These are phyloP conservation scores for Pyrrhosoma nymphula DNA, from an alignment of 2,888 invertebrate species.

Conservation along the genomic window DNA sequence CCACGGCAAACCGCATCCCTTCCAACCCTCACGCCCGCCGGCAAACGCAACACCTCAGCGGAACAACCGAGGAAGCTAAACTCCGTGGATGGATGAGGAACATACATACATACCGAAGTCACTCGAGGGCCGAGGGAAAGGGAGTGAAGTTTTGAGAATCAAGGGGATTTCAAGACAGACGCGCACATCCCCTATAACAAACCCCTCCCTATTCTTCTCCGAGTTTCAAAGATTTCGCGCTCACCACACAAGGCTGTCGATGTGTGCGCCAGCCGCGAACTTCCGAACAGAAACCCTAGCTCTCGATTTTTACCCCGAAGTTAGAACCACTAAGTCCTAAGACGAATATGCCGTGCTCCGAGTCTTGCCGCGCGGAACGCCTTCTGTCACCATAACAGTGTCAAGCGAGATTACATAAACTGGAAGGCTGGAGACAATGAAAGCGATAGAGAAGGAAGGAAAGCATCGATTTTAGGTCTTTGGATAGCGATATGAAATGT, in stretches of 20 bases:
- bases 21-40: neutral
- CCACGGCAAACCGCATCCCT: slow-evolving; percentile 7
- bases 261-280: neutral
- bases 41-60: neutral
- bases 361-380: neutral
- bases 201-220: neutral
- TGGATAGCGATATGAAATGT: too few species aligned
- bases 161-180: neutral
- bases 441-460: too few species aligned
- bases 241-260: neutral
- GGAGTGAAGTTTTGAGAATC: neutral
- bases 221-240: neutral
- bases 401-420: neutral
- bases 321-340: neutral
- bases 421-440: too few species aligned
- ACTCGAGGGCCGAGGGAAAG: neutral
- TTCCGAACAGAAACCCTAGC: neutral
- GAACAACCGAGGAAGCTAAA: neutral
- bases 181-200: neutral
- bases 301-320: neutral
- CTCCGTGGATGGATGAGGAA: neutral
- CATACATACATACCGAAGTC: neutral
- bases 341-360: neutral
- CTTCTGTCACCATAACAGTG: neutral
- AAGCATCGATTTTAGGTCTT: too few species aligned